Conservation (phyloP, 2,797 vertebrate species). For the Hydrolagus colliei region DNA sequence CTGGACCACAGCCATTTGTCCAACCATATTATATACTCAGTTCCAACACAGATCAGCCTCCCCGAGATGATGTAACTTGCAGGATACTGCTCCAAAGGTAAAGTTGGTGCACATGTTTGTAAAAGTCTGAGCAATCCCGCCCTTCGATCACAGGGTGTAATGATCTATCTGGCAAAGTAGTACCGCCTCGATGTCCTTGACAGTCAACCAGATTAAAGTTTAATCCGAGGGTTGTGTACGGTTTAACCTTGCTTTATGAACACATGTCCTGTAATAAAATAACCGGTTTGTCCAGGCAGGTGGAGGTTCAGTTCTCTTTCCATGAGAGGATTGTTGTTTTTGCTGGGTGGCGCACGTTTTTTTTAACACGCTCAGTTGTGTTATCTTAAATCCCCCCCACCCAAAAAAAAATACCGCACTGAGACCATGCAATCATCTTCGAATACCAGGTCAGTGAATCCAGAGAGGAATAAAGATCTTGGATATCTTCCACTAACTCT, state of each 20-base stretch:
- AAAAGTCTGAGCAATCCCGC: conserved; percentile 38
- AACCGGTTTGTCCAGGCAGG: conserved; percentile 40
- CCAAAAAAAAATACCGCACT: too few relatives aligned
- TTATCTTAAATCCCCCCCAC: not conserved
- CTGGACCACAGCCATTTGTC: conserved; percentile 19
- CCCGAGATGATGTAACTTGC: not conserved
- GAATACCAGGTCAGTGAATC: not conserved
- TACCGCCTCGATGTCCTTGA: conserved; percentile 65
- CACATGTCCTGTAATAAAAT: conserved; percentile 56
- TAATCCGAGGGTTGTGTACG: conserved; percentile 59
- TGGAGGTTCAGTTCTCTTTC: not conserved
- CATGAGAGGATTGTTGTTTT: not conserved
- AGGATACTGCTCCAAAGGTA: not conserved
- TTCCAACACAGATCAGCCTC: not conserved
- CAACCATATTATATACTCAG: conserved; percentile 23
- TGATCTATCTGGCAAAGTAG: conserved; percentile 53
- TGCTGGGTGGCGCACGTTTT: not conserved
- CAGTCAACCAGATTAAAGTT: conserved; percentile 61
- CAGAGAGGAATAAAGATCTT: not conserved
- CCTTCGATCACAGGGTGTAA: conserved; percentile 45
- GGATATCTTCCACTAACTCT: conserved; percentile 45
- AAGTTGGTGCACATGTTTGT: not conserved
- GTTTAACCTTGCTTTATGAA: conserved; percentile 57
- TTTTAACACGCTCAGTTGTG: not conserved
- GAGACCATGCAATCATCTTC: not conserved